A percentile compares a stretch with the other conserved stretches of the same genome.
These are phyloP conservation scores for Sminthurinus aureus DNA, from an alignment of 2,888 invertebrate genomes.

Conservation along the genomic window DNA sequence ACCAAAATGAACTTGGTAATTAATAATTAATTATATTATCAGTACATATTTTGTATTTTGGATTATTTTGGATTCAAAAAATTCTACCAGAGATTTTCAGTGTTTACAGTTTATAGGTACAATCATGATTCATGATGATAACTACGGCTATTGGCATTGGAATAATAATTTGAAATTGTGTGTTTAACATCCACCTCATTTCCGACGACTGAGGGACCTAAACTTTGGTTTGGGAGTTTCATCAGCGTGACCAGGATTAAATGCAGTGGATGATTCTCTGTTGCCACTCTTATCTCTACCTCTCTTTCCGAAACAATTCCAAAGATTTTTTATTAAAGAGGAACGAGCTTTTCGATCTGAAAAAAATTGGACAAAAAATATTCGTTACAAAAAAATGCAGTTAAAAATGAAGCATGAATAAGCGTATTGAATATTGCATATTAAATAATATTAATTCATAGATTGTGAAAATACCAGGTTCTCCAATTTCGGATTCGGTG, in stretches of 20 bases:
- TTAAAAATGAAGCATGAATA: not conserved
- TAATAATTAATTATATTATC: no score
- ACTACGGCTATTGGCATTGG: no score
- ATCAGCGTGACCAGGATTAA: not conserved
- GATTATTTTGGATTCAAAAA: no score
- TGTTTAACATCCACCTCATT: not conserved
- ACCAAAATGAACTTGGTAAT: no score
- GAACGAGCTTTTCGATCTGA: not conserved
- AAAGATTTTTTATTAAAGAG: slow-evolving; percentile 1
- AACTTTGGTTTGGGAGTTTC: not conserved
- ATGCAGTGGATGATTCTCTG: not conserved
- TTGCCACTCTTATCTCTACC: not conserved
- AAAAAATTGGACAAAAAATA: no score
- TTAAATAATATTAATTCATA: not conserved
- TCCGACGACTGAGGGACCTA: not conserved
- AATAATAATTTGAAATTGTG: no score
- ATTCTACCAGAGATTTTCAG: no score
- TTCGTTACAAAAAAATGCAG: no score
- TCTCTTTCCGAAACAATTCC: slow-evolving; percentile 5
- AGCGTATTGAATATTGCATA: not conserved
- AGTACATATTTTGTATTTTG: no score
- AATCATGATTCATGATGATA: no score
- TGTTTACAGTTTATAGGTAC: no score
- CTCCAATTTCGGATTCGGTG: slow-evolving; percentile 23
- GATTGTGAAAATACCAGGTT: not conserved